phyloP scores from a whole-genome alignment of 2,888 invertebrate genomes.

The Drosophila anomelani region DNA sequence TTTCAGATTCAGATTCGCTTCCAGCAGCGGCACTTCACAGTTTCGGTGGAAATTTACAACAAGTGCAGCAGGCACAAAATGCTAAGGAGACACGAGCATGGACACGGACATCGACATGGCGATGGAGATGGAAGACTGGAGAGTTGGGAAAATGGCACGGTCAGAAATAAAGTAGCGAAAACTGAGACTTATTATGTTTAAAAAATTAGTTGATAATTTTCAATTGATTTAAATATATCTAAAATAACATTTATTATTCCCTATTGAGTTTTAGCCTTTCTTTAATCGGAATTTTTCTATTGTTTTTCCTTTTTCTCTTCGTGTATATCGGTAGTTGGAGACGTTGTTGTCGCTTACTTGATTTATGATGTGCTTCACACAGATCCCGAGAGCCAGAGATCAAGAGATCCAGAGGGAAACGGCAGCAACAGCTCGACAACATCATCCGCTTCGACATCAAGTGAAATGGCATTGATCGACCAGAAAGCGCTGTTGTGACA shows the following conservation, averaged over 20 bases:
- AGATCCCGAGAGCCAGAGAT: slow-evolving; percentile 16
- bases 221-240: neutral
- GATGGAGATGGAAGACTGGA: slow-evolving; percentile 10
- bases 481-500: slow-evolving; percentile 70
- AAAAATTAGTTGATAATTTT: neutral
- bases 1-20: slow-evolving; percentile 53
- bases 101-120: slow-evolving; percentile 39
- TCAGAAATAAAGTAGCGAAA: neutral
- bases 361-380: slow-evolving; percentile 78
- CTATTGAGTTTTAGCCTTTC: neutral
- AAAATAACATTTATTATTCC: neutral
- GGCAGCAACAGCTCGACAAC: slow-evolving; percentile 24
- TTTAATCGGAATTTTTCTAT: too few relatives aligned
- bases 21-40: slow-evolving; percentile 59
- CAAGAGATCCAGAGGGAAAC: slow-evolving; percentile 8
- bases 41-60: slow-evolving; percentile 80
- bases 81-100: slow-evolving; percentile 64
- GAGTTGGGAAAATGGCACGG: slow-evolving; percentile 26
- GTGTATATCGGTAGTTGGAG: slow-evolving; percentile 36
- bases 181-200: too few relatives aligned
- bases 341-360: slow-evolving; percentile 50
- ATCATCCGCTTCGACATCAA: slow-evolving; percentile 62
- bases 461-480: slow-evolving; percentile 78
- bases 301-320: neutral
- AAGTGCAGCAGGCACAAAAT: slow-evolving; percentile 67